A percentile compares a stretch with the other conserved stretches of the same genome.
Evolutionary conservation across 2,888 invertebrate genomes (phyloP).

Genomic region (Imbricaverruca yamaguchii): DNA sequence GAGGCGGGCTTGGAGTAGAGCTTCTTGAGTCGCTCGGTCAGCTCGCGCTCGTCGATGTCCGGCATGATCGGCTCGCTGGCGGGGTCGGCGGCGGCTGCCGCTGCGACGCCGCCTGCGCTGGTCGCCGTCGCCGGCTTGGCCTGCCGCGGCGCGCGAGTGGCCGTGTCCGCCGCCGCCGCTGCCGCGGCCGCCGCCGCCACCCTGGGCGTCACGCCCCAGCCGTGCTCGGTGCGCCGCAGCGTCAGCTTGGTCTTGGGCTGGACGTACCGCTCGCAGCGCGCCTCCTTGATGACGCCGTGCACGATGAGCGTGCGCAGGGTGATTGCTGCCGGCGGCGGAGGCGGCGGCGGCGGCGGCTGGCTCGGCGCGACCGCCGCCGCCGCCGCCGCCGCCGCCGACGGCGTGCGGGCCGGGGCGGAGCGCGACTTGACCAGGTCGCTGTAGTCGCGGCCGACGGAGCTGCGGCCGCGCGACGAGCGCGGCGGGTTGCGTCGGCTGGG

Average conservation of each 20-base stretch:
- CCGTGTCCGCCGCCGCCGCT: neutral
- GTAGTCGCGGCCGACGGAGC: neutral
- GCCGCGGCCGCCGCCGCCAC: neutral
- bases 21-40: constrained; percentile 2
- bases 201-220: neutral
- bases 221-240: constrained; percentile 4
- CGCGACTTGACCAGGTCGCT: neutral
- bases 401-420: neutral
- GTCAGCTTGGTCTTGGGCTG: constrained; percentile 9
- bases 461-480: neutral
- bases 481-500: neutral
- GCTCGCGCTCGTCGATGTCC: neutral
- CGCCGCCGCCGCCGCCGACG: neutral
- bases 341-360: neutral
- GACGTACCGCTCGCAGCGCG: neutral
- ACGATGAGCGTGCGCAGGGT: neutral
- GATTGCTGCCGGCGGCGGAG: neutral
- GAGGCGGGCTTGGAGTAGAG: neutral
- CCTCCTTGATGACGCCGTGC: constrained; percentile 12
- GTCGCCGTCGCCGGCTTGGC: neutral
- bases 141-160: neutral
- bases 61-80: neutral
- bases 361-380: neutral
- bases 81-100: no score
- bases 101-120: neutral